Evolutionary conservation across 23 tunicate genomes (phyloP).

Genomic region (Clavelina lepadiformis): DNA sequence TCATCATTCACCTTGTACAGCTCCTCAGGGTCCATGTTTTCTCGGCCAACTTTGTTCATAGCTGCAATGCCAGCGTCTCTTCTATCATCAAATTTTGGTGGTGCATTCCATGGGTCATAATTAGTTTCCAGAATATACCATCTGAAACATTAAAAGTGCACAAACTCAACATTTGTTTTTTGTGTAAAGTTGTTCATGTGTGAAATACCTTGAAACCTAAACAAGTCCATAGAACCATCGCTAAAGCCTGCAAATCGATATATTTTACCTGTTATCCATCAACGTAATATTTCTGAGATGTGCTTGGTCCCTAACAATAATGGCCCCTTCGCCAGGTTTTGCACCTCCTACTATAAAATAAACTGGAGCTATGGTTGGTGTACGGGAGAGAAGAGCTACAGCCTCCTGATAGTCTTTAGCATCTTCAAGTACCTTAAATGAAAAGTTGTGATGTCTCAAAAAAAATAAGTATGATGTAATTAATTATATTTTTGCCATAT

Average conservation of each 20-base stretch:
- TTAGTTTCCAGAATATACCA: conserved; percentile 89
- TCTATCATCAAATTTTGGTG: conserved; percentile 64
- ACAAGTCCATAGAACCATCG: no score
- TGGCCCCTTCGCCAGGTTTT: conserved; percentile 45
- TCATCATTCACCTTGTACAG: conserved; percentile 36
- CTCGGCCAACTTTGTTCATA: conserved; percentile 37
- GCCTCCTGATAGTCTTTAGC: conserved; percentile 36
- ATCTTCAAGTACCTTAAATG: conserved; percentile 49
- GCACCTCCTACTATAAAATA: conserved; percentile 63
- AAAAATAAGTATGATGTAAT: no score
- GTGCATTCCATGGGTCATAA: conserved; percentile 75
- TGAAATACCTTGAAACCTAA: no score
- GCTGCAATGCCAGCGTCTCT: conserved; percentile 60
- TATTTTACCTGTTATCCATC: conserved; percentile 12
- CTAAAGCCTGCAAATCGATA: no score
- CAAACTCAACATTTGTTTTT: no score
- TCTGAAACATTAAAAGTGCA: conserved; percentile 16
- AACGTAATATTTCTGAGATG: conserved; percentile 26
- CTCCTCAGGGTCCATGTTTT: conserved; percentile 13
- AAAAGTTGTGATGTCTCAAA: no score
- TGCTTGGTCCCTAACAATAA: conserved; percentile 54
- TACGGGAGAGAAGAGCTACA: conserved; percentile 13
- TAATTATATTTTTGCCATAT: no score
- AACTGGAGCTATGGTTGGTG: conserved; percentile 76
- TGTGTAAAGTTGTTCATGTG: no score